Evolutionary conservation across 2,113 vertebrate species (phyloP), one percentile per base, ranked within the genome.

Genomic region (Seriola dumerili): DNA sequence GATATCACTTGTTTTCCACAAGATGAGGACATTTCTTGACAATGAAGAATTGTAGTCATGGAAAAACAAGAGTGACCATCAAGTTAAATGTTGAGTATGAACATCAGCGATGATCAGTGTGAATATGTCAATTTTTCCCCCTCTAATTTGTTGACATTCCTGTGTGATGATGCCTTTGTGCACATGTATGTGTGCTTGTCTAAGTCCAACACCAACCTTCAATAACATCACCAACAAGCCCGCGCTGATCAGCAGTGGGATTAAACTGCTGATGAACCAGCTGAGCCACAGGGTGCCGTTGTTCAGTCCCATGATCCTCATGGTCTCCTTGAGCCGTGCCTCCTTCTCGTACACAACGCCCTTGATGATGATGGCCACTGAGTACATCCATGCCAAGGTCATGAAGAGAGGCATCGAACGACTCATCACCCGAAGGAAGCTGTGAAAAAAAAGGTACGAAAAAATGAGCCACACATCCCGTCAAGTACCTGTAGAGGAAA

Each of bases 371-470:
- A 99, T 96, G 76, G 98, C 98, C 68, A 99, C 98, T 0, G 98
- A 99, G 89, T 99, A 99, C 92, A 99, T 99, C 98, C 98, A 99
- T 3, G 98, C 98, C 92, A 99, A 88, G 0, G 97, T 99, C 97
- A 99, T 99, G 92, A 99, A 99, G 13, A 99, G 96, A 7, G 98
- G 98, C 97, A 99, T 98, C 0, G 98, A 99, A 8, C 97, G 97
- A 86, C 98, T 98, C 97, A 98, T 97, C 68, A 99, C 96, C 12
- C 97, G 96, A 81, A 99, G 85, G 88, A 99, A 99, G 59, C 98
- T 99, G 85, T 66, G 16, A 62, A 85, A 79, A 46, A 61, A 16
- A 38, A 57, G 4, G 29, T 10, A 0, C 10, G 1, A 5, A 58
- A 59, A n/a, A 19, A 23, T 70, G 6, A 13, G n/a, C 32, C 3